Percentiles rank a stretch among this genome's conserved stretches.
These are phyloP conservation scores for Phthorimaea operculella DNA, from an alignment of 1,140 invertebrate genomes.

Conservation along the genomic window DNA sequence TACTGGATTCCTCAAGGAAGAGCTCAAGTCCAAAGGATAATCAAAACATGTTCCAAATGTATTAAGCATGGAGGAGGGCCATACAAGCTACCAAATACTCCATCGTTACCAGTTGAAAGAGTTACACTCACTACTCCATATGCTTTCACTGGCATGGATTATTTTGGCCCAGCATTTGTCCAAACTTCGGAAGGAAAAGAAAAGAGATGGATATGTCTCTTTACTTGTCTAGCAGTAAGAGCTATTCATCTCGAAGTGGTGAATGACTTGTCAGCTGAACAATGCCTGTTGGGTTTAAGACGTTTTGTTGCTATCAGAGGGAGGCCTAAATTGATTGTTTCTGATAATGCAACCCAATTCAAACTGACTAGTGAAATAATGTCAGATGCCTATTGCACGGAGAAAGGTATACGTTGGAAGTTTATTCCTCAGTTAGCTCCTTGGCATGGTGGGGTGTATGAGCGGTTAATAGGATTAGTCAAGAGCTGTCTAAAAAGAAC, in stretches of 20 bases:
- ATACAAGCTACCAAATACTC: conserved; percentile 7
- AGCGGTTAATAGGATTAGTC: conserved; percentile 6
- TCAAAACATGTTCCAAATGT: conserved; percentile 4
- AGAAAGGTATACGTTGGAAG: conserved; percentile 9
- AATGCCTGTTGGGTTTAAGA: conserved; percentile 26
- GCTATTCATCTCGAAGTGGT: conserved; percentile 40
- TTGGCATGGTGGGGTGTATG: conserved; percentile 13
- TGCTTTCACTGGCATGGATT: conserved; percentile 10
- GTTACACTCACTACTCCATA: conserved; percentile 8
- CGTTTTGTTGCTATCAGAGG: conserved; percentile 34
- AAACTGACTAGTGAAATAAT: conserved; percentile 9
- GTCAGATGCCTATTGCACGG: conserved; percentile 8
- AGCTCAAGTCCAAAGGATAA: conserved; percentile 5
- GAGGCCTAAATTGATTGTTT: conserved; percentile 36
- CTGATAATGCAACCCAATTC: conserved; percentile 11
- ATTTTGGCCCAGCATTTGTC: conserved; percentile 10
- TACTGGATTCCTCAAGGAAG: conserved; percentile 14
- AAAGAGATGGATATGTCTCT: conserved; percentile 37
- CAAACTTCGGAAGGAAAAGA: background rate
- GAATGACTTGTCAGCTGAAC: conserved; percentile 25
- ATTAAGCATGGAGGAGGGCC: conserved; percentile 9
- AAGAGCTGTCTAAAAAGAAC: conserved; percentile 12
- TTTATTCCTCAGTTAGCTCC: conserved; percentile 13
- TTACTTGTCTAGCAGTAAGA: conserved; percentile 27
- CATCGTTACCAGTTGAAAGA: conserved; percentile 7